Conservation (phyloP, 2,113 vertebrate genomes). For the Sturnus vulgaris region DNA sequence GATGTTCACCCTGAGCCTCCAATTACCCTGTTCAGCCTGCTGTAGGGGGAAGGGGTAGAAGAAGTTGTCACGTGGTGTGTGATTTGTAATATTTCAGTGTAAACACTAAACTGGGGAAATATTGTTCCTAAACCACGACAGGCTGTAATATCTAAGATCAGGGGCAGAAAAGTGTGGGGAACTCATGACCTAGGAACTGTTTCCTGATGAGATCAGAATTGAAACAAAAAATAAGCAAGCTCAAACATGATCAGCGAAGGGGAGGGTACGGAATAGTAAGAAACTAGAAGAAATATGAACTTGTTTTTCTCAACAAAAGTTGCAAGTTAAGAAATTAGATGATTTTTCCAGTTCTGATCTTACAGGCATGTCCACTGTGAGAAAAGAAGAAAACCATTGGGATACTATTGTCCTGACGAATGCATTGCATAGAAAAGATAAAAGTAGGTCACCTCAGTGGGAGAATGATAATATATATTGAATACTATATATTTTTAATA, state of each 20-base stretch:
- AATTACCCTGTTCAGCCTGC: background rate
- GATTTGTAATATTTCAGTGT: background rate
- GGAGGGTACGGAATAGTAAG: background rate
- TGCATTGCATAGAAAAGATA: background rate
- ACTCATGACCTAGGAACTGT: background rate
- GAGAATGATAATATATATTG: background rate
- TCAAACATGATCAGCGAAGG: background rate
- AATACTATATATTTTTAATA: background rate
- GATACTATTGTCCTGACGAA: background rate
- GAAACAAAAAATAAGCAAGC: background rate
- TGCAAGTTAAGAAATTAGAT: background rate
- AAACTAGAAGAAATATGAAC: background rate
- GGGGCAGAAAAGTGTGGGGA: background rate
- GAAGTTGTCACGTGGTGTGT: background rate
- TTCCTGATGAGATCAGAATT: background rate
- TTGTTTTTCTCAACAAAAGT: background rate
- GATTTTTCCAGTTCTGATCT: background rate
- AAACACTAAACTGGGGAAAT: background rate
- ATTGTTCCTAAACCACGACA: background rate
- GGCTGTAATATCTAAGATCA: background rate
- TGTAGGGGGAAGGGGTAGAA: background rate
- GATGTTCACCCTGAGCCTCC: background rate
- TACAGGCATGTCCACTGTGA: background rate
- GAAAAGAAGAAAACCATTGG: background rate
- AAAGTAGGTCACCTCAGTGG: background rate